Evolutionary conservation across 2,797 vertebrate genomes (phyloP).

Genomic region (Siniperca scherzeri): DNA sequence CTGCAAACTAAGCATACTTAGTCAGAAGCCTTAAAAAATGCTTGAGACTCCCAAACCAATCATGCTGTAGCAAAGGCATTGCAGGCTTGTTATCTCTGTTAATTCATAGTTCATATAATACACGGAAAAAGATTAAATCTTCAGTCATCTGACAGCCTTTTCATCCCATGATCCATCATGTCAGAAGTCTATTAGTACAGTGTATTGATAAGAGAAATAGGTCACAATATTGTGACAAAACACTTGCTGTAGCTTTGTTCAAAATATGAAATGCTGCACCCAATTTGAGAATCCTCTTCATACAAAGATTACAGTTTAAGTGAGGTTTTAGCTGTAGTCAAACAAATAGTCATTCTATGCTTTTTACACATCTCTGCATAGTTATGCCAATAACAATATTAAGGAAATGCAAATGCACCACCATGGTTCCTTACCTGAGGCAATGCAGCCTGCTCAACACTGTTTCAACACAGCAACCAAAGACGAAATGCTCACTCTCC

Average conservation of each 20-base stretch:
- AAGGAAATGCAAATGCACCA: constrained; percentile 74
- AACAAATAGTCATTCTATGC: constrained; percentile 25
- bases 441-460: constrained; percentile 51
- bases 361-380: constrained; percentile 52
- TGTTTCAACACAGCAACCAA: constrained; percentile 64
- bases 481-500: constrained; percentile 55
- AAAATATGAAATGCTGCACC: constrained; percentile 27
- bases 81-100: constrained; percentile 48
- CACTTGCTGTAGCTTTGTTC: constrained; percentile 33
- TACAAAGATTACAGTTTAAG: constrained; percentile 31
- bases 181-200: constrained; percentile 48
- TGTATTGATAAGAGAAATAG: constrained; percentile 56
- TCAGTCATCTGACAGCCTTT: constrained; percentile 55
- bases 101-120: constrained; percentile 55
- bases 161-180: constrained; percentile 55
- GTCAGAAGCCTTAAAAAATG: constrained; percentile 45
- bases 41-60: constrained; percentile 56
- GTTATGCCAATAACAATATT: constrained; percentile 65
- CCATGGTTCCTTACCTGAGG: constrained; percentile 68
- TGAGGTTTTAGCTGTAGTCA: constrained; percentile 31
- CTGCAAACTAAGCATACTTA: constrained; percentile 61
- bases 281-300: constrained; percentile 21
- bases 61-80: constrained; percentile 3
- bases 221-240: constrained; percentile 50
- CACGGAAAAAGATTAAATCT: constrained; percentile 54